These are phyloP conservation scores for Molorchus minor DNA, from an alignment of 2,888 invertebrate genomes.

Conservation along the genomic window DNA sequence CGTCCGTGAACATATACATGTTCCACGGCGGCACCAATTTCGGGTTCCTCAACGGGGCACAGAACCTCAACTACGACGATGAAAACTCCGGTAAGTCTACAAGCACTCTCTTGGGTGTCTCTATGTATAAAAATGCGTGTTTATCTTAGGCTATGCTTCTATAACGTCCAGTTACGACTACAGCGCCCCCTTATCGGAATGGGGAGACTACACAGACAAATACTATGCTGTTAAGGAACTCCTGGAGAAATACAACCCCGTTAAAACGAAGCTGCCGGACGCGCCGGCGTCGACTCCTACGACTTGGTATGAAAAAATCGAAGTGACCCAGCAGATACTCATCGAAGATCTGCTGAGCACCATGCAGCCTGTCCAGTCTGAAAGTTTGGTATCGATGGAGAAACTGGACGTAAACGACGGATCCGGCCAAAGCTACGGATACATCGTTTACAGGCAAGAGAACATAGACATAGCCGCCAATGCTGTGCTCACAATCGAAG, in stretches of 20 bases:
- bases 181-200: slow-evolving; percentile 87
- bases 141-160: slow-evolving; percentile 51
- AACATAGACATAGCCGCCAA: slow-evolving; percentile 49
- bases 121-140: too few relatives aligned
- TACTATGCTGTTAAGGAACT: slow-evolving; percentile 68
- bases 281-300: slow-evolving; percentile 53
- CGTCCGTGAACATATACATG: slow-evolving; percentile 89
- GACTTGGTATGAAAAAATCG: slow-evolving; percentile 53
- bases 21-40: slow-evolving; percentile 91
- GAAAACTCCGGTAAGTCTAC: slow-evolving; percentile 32
- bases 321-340: slow-evolving; percentile 43
- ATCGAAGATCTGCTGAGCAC: slow-evolving; percentile 45
- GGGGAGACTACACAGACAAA: slow-evolving; percentile 88
- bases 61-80: slow-evolving; percentile 36
- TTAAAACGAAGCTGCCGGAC: slow-evolving; percentile 53
- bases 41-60: slow-evolving; percentile 68
- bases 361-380: slow-evolving; percentile 32
- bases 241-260: slow-evolving; percentile 54
- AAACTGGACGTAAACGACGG: slow-evolving; percentile 57
- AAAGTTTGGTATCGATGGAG: slow-evolving; percentile 58
- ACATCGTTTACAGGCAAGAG: slow-evolving; percentile 65
- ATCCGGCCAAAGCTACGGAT: slow-evolving; percentile 69
- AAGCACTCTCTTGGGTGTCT: too few relatives aligned
- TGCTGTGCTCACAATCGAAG: slow-evolving; percentile 57
- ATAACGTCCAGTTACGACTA: slow-evolving; percentile 67